These are phyloP conservation scores for Telmatherina bonti DNA, from an alignment of 2,797 vertebrate species.

Conservation along the genomic window DNA sequence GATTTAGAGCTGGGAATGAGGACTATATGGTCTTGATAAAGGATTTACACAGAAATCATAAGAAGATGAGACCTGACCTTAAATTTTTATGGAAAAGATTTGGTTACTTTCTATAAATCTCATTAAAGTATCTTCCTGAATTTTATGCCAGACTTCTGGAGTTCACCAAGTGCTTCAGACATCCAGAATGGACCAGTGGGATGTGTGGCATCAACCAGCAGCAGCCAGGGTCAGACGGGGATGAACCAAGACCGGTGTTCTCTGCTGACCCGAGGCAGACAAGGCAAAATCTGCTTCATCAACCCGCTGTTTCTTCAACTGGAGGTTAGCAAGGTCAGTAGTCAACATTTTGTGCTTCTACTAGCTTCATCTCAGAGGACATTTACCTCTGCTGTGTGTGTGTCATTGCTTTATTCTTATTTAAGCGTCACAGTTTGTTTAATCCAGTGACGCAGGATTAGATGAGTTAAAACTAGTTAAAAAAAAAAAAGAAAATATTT, in stretches of 20 bases:
- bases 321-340: conserved; percentile 68
- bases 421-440: not conserved
- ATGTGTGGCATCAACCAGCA: conserved; percentile 38
- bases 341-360: not conserved
- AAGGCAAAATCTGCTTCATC: conserved; percentile 86
- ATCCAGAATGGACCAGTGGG: conserved; percentile 71
- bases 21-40: not conserved
- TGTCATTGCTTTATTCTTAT: not conserved
- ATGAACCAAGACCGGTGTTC: conserved; percentile 45
- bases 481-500: too few relatives aligned
- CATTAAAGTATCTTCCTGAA: not conserved
- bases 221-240: conserved; percentile 30
- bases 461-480: not conserved
- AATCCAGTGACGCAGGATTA: not conserved
- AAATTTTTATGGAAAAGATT: too few relatives aligned
- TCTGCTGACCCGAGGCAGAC: conserved; percentile 58
- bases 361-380: not conserved
- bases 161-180: conserved; percentile 73
- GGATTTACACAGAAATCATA: too few relatives aligned
- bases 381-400: not conserved
- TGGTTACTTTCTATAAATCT: not conserved
- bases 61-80: too few relatives aligned
- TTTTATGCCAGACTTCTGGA: conserved; percentile 89
- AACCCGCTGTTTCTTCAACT: conserved; percentile 87
- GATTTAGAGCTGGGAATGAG: not conserved